These are phyloP conservation scores for Progne subis DNA, from an alignment of 2,113 vertebrate genomes.

Conservation along the genomic window DNA sequence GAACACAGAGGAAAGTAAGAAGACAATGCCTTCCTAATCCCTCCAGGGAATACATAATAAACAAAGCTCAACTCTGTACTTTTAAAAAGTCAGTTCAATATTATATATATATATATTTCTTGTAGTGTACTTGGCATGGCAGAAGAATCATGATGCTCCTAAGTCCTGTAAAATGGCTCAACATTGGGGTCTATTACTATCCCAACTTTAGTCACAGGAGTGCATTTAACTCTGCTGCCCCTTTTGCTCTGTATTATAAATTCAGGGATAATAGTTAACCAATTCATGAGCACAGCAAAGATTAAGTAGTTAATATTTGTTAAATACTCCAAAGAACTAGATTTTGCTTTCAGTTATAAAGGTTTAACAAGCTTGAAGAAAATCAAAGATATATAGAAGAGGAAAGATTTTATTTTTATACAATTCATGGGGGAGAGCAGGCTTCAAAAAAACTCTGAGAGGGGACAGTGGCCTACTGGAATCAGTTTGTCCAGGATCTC, in stretches of 20 bases:
- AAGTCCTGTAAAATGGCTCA: not conserved
- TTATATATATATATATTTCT: not conserved
- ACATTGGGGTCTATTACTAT: not conserved
- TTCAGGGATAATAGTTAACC: conserved; percentile 37
- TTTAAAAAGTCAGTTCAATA: not conserved
- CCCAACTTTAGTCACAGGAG: not conserved
- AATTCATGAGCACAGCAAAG: not conserved
- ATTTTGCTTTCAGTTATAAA: not conserved
- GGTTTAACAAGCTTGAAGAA: not conserved
- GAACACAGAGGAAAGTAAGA: not conserved
- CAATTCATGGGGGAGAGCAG: not conserved
- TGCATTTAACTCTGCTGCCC: not conserved
- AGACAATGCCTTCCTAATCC: not conserved
- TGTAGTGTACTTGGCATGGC: not conserved
- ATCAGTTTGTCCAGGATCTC: not conserved
- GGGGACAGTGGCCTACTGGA: not conserved
- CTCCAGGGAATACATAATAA: not conserved
- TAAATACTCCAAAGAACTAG: not conserved
- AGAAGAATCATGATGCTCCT: not conserved
- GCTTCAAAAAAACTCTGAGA: not conserved
- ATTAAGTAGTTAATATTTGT: conserved; percentile 56
- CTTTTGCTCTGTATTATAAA: not conserved
- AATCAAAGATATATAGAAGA: not conserved
- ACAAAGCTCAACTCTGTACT: not conserved
- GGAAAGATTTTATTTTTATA: not conserved